A percentile compares a stretch with the other conserved stretches of the same genome.
Conservation (phyloP, 1,140 invertebrate species). For the Drosophila nannoptera region DNA sequence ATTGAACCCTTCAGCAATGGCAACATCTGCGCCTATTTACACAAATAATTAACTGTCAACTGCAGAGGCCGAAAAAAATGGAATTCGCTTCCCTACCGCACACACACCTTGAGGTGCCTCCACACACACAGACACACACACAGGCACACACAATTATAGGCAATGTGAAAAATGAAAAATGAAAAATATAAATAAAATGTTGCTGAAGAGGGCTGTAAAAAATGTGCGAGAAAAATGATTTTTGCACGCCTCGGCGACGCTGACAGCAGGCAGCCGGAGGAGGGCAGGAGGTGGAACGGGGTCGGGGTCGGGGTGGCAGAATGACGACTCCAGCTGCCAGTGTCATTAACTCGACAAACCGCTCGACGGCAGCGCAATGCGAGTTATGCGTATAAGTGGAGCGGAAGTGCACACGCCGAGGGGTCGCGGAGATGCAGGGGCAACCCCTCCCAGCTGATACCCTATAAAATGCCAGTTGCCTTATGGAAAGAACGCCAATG, state of each 20-base stretch:
- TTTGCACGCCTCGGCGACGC: conserved; percentile 67
- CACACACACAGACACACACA: conserved; percentile 38
- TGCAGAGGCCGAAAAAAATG: conserved; percentile 44
- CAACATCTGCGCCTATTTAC: conserved; percentile 65
- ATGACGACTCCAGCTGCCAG: conserved; percentile 56
- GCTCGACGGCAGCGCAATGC: conserved; percentile 47
- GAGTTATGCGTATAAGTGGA: conserved; percentile 71
- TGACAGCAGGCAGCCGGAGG: conserved; percentile 41
- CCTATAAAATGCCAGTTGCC: neutral
- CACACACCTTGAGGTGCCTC: conserved; percentile 49
- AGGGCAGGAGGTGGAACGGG: neutral
- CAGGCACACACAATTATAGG: conserved; percentile 53
- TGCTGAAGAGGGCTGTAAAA: conserved; percentile 41
- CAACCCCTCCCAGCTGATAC: conserved; percentile 10
- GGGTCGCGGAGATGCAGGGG: conserved; percentile 1
- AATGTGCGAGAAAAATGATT: conserved; percentile 74
- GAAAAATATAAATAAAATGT: conserved; percentile 71
- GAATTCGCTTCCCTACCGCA: conserved; percentile 41
- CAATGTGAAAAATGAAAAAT: conserved; percentile 63
- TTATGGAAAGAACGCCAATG: too few relatives aligned
- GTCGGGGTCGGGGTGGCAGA: neutral
- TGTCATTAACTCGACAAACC: conserved; percentile 76
- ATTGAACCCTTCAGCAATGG: conserved; percentile 52
- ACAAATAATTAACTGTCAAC: conserved; percentile 75
- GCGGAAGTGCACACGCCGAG: conserved; percentile 56